A percentile compares a stretch with the other conserved stretches of the same genome.
These are phyloP conservation scores for Mimas tiliae DNA, from an alignment of 2,888 invertebrate species.

Conservation along the genomic window DNA sequence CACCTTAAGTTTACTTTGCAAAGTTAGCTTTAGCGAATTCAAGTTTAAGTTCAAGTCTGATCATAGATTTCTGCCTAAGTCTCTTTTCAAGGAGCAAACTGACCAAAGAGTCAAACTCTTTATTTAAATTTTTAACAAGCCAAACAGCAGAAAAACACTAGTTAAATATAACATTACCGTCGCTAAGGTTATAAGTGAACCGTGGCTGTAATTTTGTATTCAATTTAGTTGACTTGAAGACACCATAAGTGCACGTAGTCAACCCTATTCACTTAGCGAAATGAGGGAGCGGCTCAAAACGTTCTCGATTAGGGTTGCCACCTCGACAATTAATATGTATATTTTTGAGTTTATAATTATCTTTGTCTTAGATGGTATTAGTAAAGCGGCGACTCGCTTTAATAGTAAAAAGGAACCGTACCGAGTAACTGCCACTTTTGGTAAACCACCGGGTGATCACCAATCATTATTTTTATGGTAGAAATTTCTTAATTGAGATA, in stretches of 20 bases:
- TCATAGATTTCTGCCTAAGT: too few species aligned
- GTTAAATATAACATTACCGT: background rate
- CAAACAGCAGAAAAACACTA: background rate
- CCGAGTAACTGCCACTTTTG: too few species aligned
- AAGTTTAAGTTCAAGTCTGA: too few species aligned
- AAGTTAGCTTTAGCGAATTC: too few species aligned
- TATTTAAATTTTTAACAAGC: background rate
- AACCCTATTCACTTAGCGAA: slow-evolving; percentile 32
- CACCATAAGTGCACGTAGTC: slow-evolving; percentile 27
- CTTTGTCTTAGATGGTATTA: too few species aligned
- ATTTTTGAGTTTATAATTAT: background rate
- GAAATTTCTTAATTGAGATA: too few species aligned
- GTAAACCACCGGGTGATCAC: too few species aligned
- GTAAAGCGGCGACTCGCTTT: too few species aligned
- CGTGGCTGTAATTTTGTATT: slow-evolving; percentile 26
- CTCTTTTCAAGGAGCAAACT: too few species aligned
- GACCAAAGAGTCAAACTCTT: background rate
- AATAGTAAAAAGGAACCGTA: too few species aligned
- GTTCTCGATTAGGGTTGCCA: slow-evolving; percentile 22
- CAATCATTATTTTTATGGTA: too few species aligned
- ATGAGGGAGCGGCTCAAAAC: slow-evolving; percentile 29
- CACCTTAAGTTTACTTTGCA: too few species aligned
- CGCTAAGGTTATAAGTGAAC: slow-evolving; percentile 13
- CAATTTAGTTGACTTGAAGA: slow-evolving; percentile 29
- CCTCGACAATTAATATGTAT: background rate